A percentile compares a stretch with the other conserved stretches of the same genome.
Conservation (phyloP, 2,113 vertebrate species). For the Megaceryle torquata region DNA sequence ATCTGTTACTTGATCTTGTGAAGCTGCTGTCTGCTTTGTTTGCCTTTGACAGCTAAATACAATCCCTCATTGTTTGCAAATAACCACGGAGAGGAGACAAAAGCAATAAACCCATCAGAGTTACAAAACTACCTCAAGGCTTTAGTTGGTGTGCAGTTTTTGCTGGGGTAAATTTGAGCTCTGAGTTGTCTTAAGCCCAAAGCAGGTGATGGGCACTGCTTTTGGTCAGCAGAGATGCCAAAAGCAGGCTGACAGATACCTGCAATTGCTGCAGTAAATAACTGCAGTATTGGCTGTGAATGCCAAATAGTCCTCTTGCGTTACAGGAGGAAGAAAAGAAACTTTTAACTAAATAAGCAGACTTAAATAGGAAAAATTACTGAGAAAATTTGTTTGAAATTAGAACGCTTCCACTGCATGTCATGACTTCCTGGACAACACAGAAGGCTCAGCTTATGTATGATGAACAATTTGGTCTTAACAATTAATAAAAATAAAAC, state of each 20-base stretch:
- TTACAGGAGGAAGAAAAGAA: not conserved
- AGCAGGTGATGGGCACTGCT: too few relatives aligned
- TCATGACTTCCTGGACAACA: not conserved
- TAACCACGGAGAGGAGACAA: not conserved
- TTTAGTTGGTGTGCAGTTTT: not conserved
- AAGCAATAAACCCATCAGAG: not conserved
- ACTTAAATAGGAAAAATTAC: not conserved
- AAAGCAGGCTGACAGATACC: not conserved
- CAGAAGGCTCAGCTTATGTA: not conserved
- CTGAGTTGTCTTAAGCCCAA: not conserved
- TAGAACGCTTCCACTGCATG: rapidly evolving
- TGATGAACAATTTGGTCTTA: not conserved
- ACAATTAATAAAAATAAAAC: not conserved
- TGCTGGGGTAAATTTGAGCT: not conserved
- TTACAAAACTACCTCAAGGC: not conserved
- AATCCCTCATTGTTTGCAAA: not conserved
- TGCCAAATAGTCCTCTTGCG: not conserved
- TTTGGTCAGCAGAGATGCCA: not conserved
- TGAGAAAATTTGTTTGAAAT: not conserved
- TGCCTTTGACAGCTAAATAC: not conserved
- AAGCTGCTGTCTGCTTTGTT: not conserved
- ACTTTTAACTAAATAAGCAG: not conserved
- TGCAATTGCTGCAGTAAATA: too few relatives aligned
- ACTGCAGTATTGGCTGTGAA: not conserved
- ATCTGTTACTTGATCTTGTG: not conserved